A percentile compares a stretch with the other conserved stretches of the same genome.
Conservation (phyloP, 2,797 vertebrate species). For the Catharus ustulatus region DNA sequence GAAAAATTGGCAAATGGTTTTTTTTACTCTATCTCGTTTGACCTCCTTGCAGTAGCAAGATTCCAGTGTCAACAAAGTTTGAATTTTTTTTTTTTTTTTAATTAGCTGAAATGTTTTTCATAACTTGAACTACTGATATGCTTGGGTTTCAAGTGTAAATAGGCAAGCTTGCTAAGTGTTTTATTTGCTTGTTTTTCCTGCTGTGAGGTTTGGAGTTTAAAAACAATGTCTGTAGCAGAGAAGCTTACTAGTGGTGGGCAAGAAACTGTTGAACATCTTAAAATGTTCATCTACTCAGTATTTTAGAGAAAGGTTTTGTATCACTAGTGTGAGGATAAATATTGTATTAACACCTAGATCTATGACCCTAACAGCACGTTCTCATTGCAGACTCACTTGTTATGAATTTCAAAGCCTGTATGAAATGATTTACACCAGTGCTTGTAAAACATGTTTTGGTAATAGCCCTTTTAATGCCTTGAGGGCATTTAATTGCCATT, state of each 20-base stretch:
- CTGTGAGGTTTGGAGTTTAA: background rate
- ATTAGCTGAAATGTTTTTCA: background rate
- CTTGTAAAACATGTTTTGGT: constrained; percentile 4
- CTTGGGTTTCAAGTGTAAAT: background rate
- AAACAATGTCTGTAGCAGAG: background rate
- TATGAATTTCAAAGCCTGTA: background rate
- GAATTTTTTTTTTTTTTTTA: background rate
- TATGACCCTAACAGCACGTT: background rate
- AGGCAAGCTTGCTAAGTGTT: background rate
- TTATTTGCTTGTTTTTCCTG: background rate
- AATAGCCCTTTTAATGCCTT: constrained; percentile 34
- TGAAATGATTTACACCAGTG: background rate
- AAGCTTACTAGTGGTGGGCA: background rate
- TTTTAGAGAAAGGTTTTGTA: background rate
- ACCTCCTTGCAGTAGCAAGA: background rate
- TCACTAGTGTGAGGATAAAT: background rate
- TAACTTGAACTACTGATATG: background rate
- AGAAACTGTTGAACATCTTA: background rate
- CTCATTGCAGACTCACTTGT: background rate
- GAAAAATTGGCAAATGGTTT: background rate
- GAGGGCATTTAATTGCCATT: constrained; percentile 40
- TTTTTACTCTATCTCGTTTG: background rate
- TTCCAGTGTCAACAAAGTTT: background rate
- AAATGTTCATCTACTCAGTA: background rate
- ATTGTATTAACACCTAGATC: background rate